Base-by-base conservation (phyloP, 1,140 invertebrate species). In the Eumeta japonica region DNA sequence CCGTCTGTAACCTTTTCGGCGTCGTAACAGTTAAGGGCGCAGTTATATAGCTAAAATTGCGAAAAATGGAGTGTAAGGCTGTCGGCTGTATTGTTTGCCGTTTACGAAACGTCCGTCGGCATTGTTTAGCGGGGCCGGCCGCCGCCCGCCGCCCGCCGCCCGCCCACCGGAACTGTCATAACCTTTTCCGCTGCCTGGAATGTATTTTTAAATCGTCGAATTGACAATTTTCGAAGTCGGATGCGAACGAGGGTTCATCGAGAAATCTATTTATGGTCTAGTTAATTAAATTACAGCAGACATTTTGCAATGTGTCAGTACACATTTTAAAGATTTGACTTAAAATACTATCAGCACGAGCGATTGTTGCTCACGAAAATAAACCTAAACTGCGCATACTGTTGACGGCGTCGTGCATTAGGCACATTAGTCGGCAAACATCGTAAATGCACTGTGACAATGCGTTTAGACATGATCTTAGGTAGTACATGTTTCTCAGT, bases 401-500 rank as follows among this genome's bases (percentile, higher is more conserved):
- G n/a, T n/a, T n/a, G n/a, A n/a, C n/a, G n/a, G n/a, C 63, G 54
- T 60, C 62, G 59, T 66, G 62, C 62, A 66, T 70, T 66, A 62
- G 63, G 46, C 58, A 59, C 56, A 66, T 70, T 70, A 70, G 55
- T 48, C 51, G 51, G 52, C 56, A 52, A 46, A 50, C 48, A n/a
- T n/a, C 50, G 55, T 64, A 61, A 60, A n/a, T 62, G 63, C 55
- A 62, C 59, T 60, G 57, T 62, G 61, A 63, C 58, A 60, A 61
- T 58, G 55, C 55, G 55, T 62, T 63, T 62, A 67, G 61, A 58
- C 54, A 40, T 58, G 52, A 61, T 59, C n/a, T n/a, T 62, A 56
- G 55, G 46, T 48, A 35, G 39, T 46, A 51, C 40, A 52, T 38
- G 16, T 36, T 19, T 7, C n/a, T n/a, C n/a, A n/a, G n/a, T n/a